Evolutionary conservation across 2,888 invertebrate genomes (phyloP).

Genomic region (Drosophila anceps): DNA sequence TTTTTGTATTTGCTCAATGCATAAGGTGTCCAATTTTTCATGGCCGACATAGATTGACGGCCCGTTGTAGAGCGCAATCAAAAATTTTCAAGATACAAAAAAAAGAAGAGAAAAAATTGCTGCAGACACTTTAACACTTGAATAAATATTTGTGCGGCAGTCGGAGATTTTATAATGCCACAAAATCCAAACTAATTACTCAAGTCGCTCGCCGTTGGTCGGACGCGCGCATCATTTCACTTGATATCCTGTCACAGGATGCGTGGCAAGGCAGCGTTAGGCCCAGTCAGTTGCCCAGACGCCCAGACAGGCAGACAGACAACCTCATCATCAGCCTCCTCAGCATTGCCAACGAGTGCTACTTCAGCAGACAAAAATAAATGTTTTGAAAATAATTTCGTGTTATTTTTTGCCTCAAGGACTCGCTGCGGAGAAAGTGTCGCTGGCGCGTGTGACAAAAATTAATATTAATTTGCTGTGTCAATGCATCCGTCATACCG

Average conservation of each 20-base stretch:
- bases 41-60: conserved; percentile 75
- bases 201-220: conserved; percentile 57
- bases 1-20: conserved; percentile 55
- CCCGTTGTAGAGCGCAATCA: conserved; percentile 71
- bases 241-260: conserved; percentile 79
- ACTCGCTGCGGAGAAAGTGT: conserved; percentile 59
- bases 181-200: conserved; percentile 83
- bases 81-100: conserved; percentile 64
- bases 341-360: conserved; percentile 12
- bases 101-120: conserved; percentile 42
- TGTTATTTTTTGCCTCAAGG: conserved; percentile 64
- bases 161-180: conserved; percentile 80
- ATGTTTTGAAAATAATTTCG: conserved; percentile 80
- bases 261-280: conserved; percentile 31
- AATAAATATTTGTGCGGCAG: conserved; percentile 80
- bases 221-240: conserved; percentile 82
- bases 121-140: conserved; percentile 83
- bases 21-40: conserved; percentile 84
- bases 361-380: conserved; percentile 65
- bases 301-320: conserved; percentile 32
- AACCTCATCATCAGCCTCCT: conserved; percentile 51
- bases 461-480: conserved; percentile 84
- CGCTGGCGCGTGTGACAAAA: conserved; percentile 82
- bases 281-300: conserved; percentile 12
- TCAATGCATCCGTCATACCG: conserved; percentile 77